Percentiles rank a stretch among this genome's conserved stretches.
Conservation (phyloP, 1,140 invertebrate species). For the Drosophila lowei region DNA sequence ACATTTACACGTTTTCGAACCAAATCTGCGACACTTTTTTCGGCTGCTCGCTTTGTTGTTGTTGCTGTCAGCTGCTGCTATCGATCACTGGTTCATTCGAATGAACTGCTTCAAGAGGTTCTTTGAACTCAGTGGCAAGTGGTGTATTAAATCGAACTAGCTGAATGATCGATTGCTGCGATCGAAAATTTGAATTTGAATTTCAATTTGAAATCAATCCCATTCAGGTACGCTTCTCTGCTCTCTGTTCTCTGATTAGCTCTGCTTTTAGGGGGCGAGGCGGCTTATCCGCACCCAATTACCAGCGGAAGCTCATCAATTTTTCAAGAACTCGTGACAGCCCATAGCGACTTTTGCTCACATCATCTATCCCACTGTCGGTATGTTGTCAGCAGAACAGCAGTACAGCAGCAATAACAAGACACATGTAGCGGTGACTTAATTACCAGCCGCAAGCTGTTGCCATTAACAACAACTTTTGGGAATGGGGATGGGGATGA, state of each 20-base stretch:
- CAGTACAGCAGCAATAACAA: constrained; percentile 20
- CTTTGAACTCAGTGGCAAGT: no score
- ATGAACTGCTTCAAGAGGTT: no score
- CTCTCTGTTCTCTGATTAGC: constrained; percentile 13
- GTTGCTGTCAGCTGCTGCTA: no score
- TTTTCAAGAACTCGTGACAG: constrained; percentile 56
- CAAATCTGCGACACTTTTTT: no score
- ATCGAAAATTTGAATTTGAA: no score
- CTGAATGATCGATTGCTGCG: no score
- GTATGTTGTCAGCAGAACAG: constrained; percentile 3
- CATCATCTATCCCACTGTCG: constrained; percentile 37
- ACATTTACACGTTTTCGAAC: no score
- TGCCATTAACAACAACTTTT: constrained; percentile 44
- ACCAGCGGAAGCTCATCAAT: constrained; percentile 50
- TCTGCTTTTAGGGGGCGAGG: not conserved
- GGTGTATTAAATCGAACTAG: no score
- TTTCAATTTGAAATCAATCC: no score
- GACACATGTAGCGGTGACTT: constrained; percentile 25
- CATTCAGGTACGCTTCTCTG: no score
- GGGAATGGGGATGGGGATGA: not conserved
- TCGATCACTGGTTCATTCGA: no score
- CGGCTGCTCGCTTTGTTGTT: no score
- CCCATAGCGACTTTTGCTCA: constrained; percentile 47
- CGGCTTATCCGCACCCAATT: constrained; percentile 15
- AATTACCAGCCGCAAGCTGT: constrained; percentile 47